phyloP scores from a whole-genome alignment of 2,888 invertebrate genomes.

The Chrysolina americana region DNA sequence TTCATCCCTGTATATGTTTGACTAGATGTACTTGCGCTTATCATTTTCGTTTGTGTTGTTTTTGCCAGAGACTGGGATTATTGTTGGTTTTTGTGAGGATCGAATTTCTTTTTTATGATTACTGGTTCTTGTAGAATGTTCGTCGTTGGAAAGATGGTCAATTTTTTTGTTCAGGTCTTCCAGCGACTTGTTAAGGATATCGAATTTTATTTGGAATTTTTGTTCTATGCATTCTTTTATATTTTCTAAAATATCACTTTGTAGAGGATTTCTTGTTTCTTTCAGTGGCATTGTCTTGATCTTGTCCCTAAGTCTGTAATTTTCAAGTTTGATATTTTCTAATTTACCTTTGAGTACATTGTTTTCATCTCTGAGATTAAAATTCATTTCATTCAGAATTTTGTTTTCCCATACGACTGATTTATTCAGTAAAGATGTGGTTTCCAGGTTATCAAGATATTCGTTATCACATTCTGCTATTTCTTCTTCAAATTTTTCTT shows the following conservation, averaged over 20 bases:
- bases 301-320: not conserved
- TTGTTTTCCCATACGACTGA: slow-evolving; percentile 26
- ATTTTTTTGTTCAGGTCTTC: no score
- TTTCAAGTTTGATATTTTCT: slow-evolving; percentile 20
- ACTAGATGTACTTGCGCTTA: no score
- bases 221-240: slow-evolving; percentile 23
- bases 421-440: slow-evolving; percentile 15
- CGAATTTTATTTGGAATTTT: slow-evolving; percentile 22
- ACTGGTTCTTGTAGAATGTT: no score
- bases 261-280: not conserved
- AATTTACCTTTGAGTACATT: slow-evolving; percentile 6
- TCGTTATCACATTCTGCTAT: no score
- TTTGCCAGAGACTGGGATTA: no score
- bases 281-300: no score
- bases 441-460: slow-evolving; percentile 13
- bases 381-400: slow-evolving; percentile 19
- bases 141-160: no score
- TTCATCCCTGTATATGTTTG: no score
- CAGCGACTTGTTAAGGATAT: no score
- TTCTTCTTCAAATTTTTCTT: not conserved
- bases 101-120: no score
- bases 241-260: slow-evolving; percentile 6
- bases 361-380: slow-evolving; percentile 19
- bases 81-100: no score
- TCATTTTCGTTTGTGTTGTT: no score